Base-by-base conservation (phyloP, 2,888 invertebrate genomes). In the Lomographa bimaculata region DNA sequence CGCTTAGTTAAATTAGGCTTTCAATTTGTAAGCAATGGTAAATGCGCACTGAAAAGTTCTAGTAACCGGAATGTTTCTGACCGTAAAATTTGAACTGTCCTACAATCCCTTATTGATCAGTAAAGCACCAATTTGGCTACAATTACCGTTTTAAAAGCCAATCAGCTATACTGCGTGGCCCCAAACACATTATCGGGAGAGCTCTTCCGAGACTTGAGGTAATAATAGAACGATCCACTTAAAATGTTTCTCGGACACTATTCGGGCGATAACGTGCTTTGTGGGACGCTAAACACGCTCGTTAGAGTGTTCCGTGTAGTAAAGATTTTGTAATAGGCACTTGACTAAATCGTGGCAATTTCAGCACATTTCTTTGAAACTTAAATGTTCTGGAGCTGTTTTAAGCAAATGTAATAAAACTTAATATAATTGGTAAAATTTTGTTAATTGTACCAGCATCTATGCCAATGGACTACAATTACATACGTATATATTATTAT, bases 241-340 rank as follows among this genome's bases (percentile, higher is more conserved):
- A 50, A 59, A 64, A 63, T 51, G 56, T 52, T 47, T 66, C 62
- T 58, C 39, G 43, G 60, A 55, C 57, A 63, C 60, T 65, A 65
- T 61, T 68, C 58, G 58, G 61, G 58, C 59, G 64, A 63, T 68
- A 63, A 57, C 56, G 55, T 50, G 47, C 52, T 64, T 61, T 59
- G 52, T 57, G 58, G 58, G 60, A 51, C 54, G 57, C 62, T 69
- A 60, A 71, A 67, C 63, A 66, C 30, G 37, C 45, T 46, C 46
- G 57, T 67, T 63, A 59, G 44, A 20, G 6, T 20, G 12, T 8
- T 7, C 10, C 2, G 7, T 1, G 9, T 5, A 17, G 17, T 5
- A 18, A n/a, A 18, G 10, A 17, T 4, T n/a, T 27, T n/a, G n/a
- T 17, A 26, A 1, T 7, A 7, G 25, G 3, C 4, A 14, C 14